These are phyloP conservation scores for Fissipunctia ypsillon DNA, from an alignment of 2,888 invertebrate genomes.

Conservation along the genomic window DNA sequence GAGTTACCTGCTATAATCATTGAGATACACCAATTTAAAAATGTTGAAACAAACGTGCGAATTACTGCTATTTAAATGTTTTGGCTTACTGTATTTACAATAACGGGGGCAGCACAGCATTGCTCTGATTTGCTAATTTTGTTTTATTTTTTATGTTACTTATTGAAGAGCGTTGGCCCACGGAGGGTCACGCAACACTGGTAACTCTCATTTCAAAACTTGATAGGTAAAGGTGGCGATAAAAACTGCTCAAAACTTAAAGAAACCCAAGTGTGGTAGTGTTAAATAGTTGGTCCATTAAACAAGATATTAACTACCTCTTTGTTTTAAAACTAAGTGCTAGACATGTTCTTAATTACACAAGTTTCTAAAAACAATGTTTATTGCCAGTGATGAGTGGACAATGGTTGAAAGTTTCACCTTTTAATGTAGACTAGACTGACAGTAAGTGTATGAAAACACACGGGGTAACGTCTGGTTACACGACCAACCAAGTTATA, in stretches of 20 bases:
- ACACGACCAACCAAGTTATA: not conserved
- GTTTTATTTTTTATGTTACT: not conserved
- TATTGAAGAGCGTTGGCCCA: not conserved
- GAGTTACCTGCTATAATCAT: too few relatives aligned
- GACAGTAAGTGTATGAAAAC: slow-evolving; percentile 41
- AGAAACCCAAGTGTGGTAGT: slow-evolving; percentile 1
- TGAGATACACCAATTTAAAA: too few relatives aligned
- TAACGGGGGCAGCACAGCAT: too few relatives aligned
- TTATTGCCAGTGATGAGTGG: slow-evolving; percentile 39
- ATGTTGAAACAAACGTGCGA: too few relatives aligned
- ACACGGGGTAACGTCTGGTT: slow-evolving; percentile 11
- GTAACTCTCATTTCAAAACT: not conserved
- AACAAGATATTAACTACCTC: slow-evolving; percentile 26
- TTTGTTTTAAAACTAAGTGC: slow-evolving; percentile 51
- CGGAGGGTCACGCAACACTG: not conserved
- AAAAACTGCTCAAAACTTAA: not conserved
- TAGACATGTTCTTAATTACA: slow-evolving; percentile 36
- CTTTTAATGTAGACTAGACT: slow-evolving; percentile 42
- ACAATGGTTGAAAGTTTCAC: slow-evolving; percentile 45
- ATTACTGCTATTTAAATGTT: too few relatives aligned
- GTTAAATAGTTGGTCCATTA: slow-evolving; percentile 30
- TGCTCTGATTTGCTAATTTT: too few relatives aligned
- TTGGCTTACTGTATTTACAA: too few relatives aligned
- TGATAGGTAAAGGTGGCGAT: not conserved
- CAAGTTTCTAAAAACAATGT: slow-evolving; percentile 46